phyloP scores from a whole-genome alignment of 2,797 vertebrate species.

The Takifugu rubripes region DNA sequence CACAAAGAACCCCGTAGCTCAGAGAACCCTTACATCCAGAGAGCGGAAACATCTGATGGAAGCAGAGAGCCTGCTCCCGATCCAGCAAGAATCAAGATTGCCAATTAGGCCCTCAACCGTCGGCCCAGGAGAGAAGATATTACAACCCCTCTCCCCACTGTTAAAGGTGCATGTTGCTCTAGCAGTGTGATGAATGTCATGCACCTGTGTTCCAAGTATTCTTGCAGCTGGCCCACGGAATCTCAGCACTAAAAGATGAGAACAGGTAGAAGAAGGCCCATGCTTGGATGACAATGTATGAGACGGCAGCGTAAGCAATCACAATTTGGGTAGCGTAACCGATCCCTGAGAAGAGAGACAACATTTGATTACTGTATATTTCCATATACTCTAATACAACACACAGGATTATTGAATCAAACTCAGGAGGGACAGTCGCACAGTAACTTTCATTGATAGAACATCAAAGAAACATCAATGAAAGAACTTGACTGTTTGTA shows the following conservation, averaged over 20 bases:
- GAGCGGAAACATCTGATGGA: too few relatives aligned
- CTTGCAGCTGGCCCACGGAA: constrained; percentile 70
- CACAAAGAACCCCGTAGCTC: too few relatives aligned
- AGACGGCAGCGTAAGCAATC: constrained; percentile 64
- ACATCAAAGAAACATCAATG: background rate
- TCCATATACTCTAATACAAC: background rate
- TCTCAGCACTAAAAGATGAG: constrained; percentile 62
- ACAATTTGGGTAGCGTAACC: constrained; percentile 68
- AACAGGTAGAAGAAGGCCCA: constrained; percentile 76
- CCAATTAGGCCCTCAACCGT: too few relatives aligned
- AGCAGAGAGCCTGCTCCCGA: too few relatives aligned
- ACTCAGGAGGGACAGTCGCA: too few relatives aligned
- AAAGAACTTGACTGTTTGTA: background rate
- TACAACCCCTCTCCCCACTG: too few relatives aligned
- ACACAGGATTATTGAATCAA: too few relatives aligned
- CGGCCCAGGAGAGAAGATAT: too few relatives aligned
- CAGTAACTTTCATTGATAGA: background rate
- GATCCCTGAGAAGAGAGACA: constrained; percentile 53
- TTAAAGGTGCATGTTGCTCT: background rate
- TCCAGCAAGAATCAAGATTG: too few relatives aligned
- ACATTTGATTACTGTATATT: background rate
- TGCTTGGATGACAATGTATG: constrained; percentile 71
- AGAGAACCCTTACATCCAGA: too few relatives aligned
- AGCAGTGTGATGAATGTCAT: background rate
- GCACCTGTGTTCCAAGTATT: constrained; percentile 72